These are phyloP conservation scores for Calidris pugnax DNA, from an alignment of 2,113 vertebrate genomes.

Conservation along the genomic window DNA sequence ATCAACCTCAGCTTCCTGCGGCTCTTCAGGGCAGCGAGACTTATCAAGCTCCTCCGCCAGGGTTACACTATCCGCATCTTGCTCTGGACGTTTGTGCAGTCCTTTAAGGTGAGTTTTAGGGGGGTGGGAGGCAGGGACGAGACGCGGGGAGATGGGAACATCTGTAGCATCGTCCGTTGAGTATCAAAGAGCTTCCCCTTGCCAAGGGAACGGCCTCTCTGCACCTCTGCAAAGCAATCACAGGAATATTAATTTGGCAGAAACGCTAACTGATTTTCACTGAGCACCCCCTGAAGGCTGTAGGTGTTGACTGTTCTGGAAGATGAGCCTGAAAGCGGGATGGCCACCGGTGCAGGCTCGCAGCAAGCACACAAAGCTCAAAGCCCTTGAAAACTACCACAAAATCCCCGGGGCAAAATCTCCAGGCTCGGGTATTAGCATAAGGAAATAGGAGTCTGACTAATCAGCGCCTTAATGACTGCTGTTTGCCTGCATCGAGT, in stretches of 20 bases:
- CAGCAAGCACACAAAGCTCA: background rate
- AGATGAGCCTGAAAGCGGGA: background rate
- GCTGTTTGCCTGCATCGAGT: background rate
- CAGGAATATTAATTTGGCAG: background rate
- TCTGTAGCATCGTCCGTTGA: background rate
- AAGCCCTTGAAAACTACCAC: background rate
- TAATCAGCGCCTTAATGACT: background rate
- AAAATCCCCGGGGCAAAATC: background rate
- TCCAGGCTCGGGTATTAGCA: fast-evolving
- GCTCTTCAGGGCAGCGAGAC: slow-evolving; percentile 91
- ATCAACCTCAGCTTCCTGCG: slow-evolving; percentile 96
- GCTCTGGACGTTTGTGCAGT: slow-evolving; percentile 97
- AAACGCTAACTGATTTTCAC: background rate
- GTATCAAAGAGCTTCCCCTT: background rate
- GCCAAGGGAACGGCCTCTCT: background rate
- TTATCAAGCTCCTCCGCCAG: slow-evolving; percentile 94
- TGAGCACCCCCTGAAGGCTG: fast-evolving
- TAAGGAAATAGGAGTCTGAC: fast-evolving
- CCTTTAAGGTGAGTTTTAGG: slow-evolving; percentile 87
- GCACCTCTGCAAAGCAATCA: background rate
- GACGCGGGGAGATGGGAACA: fast-evolving
- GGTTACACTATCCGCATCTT: slow-evolving; percentile 97
- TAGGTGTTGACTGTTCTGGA: background rate
- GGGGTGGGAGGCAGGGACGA: background rate
- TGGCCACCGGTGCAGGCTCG: background rate